A percentile compares a stretch with the other conserved stretches of the same genome.
These are phyloP conservation scores for Coryphaenoides rupestris DNA, from an alignment of 2,113 vertebrate species.

Conservation along the genomic window DNA sequence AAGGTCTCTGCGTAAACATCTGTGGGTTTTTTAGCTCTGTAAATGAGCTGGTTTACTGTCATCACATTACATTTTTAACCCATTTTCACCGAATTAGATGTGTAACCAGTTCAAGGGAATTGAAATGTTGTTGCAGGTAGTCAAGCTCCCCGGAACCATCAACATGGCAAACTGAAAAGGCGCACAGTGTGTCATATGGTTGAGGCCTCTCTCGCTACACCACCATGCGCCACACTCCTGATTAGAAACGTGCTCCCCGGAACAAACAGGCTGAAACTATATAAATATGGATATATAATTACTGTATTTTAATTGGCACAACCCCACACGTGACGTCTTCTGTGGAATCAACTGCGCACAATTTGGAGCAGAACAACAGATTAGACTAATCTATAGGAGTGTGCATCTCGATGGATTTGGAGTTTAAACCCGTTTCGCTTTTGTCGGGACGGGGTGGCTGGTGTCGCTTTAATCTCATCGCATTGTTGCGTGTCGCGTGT, in stretches of 20 bases:
- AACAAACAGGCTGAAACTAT: slow-evolving; percentile 29
- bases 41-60: no score
- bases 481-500: slow-evolving; percentile 18
- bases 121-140: neutral
- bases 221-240: neutral
- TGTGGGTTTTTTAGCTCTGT: no score
- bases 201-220: neutral
- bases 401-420: slow-evolving; percentile 38
- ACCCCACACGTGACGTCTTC: slow-evolving; percentile 16
- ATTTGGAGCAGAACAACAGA: slow-evolving; percentile 31
- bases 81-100: neutral
- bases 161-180: slow-evolving; percentile 2
- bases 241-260: slow-evolving; percentile 18
- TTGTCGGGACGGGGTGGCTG: slow-evolving; percentile 13
- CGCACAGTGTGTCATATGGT: neutral
- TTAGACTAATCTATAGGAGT: slow-evolving; percentile 44
- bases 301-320: no score
- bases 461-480: slow-evolving; percentile 38
- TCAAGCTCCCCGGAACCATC: neutral
- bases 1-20: no score
- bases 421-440: slow-evolving; percentile 32
- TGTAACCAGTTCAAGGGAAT: neutral
- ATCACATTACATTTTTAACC: no score
- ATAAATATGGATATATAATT: neutral
- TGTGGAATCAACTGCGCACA: slow-evolving; percentile 15